A percentile compares a stretch with the other conserved stretches of the same genome.
Evolutionary conservation across 2,888 invertebrate species (phyloP).

Genomic region (Muschampia plurimacula): DNA sequence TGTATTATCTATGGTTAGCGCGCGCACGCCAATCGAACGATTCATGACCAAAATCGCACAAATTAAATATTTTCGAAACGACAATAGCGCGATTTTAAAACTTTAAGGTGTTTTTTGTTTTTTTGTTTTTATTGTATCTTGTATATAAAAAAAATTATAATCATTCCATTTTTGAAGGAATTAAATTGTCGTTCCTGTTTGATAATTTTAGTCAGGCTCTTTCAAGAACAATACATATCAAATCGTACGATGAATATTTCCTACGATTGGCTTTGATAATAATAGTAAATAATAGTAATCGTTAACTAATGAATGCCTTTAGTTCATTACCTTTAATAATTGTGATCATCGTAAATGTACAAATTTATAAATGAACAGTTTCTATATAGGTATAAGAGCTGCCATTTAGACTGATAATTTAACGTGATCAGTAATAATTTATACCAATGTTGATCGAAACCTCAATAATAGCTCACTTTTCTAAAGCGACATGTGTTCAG

Average conservation of each 20-base stretch:
- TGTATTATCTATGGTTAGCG: conserved; percentile 34
- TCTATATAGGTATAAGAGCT: too few species aligned
- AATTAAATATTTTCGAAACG: conserved; percentile 20
- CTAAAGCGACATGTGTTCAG: too few species aligned
- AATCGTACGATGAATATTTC: conserved; percentile 20
- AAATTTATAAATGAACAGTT: neutral
- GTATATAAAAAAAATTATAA: conserved; percentile 34
- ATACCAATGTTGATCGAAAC: too few species aligned
- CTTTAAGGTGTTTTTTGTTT: conserved; percentile 25
- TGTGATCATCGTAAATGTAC: neutral
- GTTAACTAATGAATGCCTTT: neutral
- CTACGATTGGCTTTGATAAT: neutral
- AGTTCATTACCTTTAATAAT: neutral
- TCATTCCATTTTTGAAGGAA: conserved; percentile 36
- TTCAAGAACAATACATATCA: neutral
- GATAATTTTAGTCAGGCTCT: conserved; percentile 17
- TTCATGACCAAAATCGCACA: conserved; percentile 43
- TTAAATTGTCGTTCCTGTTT: conserved; percentile 34
- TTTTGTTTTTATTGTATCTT: conserved; percentile 26
- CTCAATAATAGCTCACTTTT: too few species aligned
- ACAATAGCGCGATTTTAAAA: conserved; percentile 33
- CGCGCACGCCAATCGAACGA: conserved; percentile 48
- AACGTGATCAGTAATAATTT: too few species aligned
- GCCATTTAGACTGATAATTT: too few species aligned
- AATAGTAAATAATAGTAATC: neutral